Conservation (phyloP, 2,113 vertebrate species). For the Grammomys surdaster region DNA sequence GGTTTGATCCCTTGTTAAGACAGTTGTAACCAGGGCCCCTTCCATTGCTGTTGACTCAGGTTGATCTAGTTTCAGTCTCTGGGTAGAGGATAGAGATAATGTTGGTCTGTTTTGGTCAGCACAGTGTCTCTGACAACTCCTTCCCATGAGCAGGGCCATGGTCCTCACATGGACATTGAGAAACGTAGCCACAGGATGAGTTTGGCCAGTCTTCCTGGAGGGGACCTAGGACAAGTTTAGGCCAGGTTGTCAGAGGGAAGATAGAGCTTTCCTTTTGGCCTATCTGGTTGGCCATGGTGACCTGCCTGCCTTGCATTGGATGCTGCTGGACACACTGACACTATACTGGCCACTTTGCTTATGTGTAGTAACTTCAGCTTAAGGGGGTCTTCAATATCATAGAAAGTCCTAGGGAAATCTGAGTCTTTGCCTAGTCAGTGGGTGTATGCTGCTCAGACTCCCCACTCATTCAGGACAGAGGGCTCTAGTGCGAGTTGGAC, state of each 20-base stretch:
- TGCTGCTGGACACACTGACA: neutral
- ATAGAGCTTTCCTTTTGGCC: neutral
- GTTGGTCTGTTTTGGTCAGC: accelerated
- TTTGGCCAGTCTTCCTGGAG: neutral
- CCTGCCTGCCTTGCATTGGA: neutral
- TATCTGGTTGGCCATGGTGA: neutral
- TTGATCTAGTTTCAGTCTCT: neutral
- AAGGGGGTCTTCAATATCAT: neutral
- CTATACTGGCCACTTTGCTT: neutral
- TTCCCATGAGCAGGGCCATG: neutral
- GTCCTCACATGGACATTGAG: neutral
- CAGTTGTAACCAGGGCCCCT: neutral
- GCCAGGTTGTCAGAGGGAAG: neutral
- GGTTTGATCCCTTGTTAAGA: neutral
- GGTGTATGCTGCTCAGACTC: accelerated
- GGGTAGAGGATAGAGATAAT: neutral
- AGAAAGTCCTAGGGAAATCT: neutral
- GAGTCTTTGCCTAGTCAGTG: too few relatives aligned
- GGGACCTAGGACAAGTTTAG: neutral
- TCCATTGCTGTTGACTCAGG: neutral
- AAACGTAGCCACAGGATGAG: neutral
- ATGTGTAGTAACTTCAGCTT: neutral
- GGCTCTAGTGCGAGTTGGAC: neutral
- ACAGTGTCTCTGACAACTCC: neutral
- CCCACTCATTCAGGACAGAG: too few relatives aligned